Evolutionary conservation across 2,797 vertebrate species (phyloP), one percentile per base, ranked within the genome.

Genomic region (Danio aesculapii): DNA sequence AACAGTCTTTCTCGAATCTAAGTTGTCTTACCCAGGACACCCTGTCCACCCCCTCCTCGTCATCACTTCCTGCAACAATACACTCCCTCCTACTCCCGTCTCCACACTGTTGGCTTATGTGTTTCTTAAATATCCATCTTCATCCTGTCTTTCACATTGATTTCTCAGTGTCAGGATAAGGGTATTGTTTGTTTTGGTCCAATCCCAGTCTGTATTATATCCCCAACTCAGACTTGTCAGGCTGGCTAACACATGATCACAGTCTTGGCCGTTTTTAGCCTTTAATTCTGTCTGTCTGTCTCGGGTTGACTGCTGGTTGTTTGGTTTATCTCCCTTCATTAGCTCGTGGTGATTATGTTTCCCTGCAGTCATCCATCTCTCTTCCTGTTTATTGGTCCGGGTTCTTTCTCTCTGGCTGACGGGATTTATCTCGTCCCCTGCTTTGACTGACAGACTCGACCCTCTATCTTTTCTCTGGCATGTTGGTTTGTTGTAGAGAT

Each of bases 401-500:
- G 58, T 62, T 44, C 77, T 71, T 71, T 79, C 67, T 62, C 47
- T 16, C 0, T 0, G 47, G 49, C 77, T 62, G 77, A 71, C 67
- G 43, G 47, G 58, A 53, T 17, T 46, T 44, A 43, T 79, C 49
- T 71, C 6, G 13, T 52, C 67, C 62, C 76, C 44, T 62, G 76
- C 66, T 50, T 70, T 78, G 64, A 76, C 47, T 64, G 75, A 61
- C 76, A 78, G 53, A 14, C 55, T 78, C n/a, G 9, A 30, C 66
- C 6, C 70, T 63, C 44, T 55, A n/a, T 63, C 49, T 53, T 53
- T 64, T 62, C 21, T 55, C 30, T 61, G 41, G 62, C 44, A 10
- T 79, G 72, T 73, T 72, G 77, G 76, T 61, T 79, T 62, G 68
- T 73, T 57, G 66, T 76, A 44, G 30, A 69, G 47, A 78, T 49